Evolutionary conservation across 2,888 invertebrate genomes (phyloP).

Genomic region (Muscina levida): DNA sequence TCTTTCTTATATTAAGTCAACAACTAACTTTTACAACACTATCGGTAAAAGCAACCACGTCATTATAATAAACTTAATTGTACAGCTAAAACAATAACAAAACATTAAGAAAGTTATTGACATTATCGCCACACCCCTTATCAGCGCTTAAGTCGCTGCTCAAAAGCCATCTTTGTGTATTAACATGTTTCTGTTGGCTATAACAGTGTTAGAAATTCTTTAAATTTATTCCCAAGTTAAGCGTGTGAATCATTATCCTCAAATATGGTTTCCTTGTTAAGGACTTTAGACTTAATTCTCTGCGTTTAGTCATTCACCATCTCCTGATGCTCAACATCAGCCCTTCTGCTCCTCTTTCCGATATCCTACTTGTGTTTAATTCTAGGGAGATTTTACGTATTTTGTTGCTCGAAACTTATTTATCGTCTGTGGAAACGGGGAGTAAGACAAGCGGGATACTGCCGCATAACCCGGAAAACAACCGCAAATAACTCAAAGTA

Average conservation of each 20-base stretch:
- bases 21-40: conserved; percentile 51
- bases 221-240: conserved; percentile 16
- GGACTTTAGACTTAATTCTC: neutral
- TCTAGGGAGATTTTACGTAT: conserved; percentile 31
- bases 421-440: conserved; percentile 22
- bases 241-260: conserved; percentile 58
- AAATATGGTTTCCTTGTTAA: conserved; percentile 31
- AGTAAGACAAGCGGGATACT: neutral
- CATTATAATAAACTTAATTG: no score
- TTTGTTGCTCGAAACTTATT: conserved; percentile 22
- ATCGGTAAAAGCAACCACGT: conserved; percentile 11
- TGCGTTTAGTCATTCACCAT: neutral
- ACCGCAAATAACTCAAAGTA: conserved; percentile 48
- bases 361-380: conserved; percentile 18
- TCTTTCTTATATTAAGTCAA: conserved; percentile 56
- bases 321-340: no score
- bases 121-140: neutral
- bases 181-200: conserved; percentile 27
- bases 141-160: no score
- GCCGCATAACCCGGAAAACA: conserved; percentile 17
- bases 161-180: conserved; percentile 2
- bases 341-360: neutral
- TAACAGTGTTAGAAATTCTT: conserved; percentile 42
- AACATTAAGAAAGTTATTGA: no score
- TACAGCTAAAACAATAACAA: no score